Percentiles rank a stretch among this genome's conserved stretches.
phyloP scores from a whole-genome alignment of 2,888 invertebrate genomes.

The Sycophila texana region DNA sequence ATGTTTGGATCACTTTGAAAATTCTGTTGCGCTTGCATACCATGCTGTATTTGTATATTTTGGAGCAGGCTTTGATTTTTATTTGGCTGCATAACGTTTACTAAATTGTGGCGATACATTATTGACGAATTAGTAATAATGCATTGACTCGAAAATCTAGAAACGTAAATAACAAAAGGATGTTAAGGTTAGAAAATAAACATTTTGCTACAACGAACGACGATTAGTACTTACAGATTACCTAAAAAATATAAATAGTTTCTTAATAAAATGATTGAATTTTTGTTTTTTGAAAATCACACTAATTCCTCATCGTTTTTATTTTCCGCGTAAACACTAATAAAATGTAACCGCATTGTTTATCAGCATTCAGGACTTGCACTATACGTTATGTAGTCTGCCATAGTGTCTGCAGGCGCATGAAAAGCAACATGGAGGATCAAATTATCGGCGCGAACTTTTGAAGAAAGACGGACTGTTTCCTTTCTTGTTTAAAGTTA shows the following conservation, averaged over 20 bases:
- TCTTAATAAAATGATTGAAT: no score
- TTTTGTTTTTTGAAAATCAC: no score
- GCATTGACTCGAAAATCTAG: slow-evolving; percentile 1
- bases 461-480: no score
- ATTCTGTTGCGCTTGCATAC: neutral
- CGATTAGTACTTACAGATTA: neutral
- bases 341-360: no score
- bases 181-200: slow-evolving; percentile 13
- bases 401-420: no score
- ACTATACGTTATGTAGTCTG: no score
- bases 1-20: neutral
- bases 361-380: no score
- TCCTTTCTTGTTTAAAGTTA: no score
- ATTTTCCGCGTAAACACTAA: no score
- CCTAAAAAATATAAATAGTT: no score
- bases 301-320: no score
- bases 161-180: neutral
- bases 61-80: neutral
- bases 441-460: slow-evolving; percentile 15
- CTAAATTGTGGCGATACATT: slow-evolving; percentile 31
- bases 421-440: no score
- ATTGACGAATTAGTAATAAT: neutral
- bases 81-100: slow-evolving; percentile 9
- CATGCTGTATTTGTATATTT: neutral
- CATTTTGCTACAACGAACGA: neutral